Percentiles rank a stretch among this genome's conserved stretches.
phyloP scores from a whole-genome alignment of 2,888 invertebrate species.

The Physocephala rufipes region DNA sequence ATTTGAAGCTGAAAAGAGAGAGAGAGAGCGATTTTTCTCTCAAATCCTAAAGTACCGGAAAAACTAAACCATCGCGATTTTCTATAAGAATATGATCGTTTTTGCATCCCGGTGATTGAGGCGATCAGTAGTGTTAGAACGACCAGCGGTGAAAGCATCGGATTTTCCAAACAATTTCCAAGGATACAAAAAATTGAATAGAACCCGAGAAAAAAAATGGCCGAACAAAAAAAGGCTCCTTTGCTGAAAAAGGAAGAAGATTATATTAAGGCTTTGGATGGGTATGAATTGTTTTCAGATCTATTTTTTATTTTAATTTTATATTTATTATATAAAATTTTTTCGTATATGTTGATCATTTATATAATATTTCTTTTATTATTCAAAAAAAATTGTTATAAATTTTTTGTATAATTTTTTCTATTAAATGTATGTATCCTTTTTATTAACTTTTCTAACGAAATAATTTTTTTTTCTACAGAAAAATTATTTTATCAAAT shows the following conservation, averaged over 20 bases:
- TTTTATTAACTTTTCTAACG: no score
- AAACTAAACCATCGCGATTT: slow-evolving; percentile 49
- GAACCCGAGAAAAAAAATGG: slow-evolving; percentile 51
- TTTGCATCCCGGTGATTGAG: neutral
- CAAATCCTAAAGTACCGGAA: slow-evolving; percentile 31
- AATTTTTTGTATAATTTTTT: no score
- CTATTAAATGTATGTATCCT: no score
- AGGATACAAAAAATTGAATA: neutral
- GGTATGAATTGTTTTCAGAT: no score
- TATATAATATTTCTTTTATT: no score
- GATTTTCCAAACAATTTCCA: slow-evolving; percentile 16
- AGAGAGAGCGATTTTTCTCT: neutral
- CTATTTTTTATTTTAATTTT: no score
- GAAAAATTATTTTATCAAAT: no score
- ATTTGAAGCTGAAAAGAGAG: slow-evolving; percentile 32
- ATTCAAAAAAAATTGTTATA: no score
- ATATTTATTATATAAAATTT: no score
- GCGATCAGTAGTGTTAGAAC: slow-evolving; percentile 57
- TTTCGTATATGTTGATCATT: no score
- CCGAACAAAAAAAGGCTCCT: slow-evolving; percentile 66
- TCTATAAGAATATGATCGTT: neutral
- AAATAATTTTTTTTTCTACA: no score
- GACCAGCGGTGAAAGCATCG: slow-evolving; percentile 50
- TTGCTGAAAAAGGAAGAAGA: slow-evolving; percentile 64
- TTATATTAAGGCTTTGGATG: slow-evolving; percentile 62